Percentiles rank a stretch among this genome's conserved stretches.
These are phyloP conservation scores for Phrynosoma blainvillii DNA, from an alignment of 2,113 vertebrate species.

Conservation along the genomic window DNA sequence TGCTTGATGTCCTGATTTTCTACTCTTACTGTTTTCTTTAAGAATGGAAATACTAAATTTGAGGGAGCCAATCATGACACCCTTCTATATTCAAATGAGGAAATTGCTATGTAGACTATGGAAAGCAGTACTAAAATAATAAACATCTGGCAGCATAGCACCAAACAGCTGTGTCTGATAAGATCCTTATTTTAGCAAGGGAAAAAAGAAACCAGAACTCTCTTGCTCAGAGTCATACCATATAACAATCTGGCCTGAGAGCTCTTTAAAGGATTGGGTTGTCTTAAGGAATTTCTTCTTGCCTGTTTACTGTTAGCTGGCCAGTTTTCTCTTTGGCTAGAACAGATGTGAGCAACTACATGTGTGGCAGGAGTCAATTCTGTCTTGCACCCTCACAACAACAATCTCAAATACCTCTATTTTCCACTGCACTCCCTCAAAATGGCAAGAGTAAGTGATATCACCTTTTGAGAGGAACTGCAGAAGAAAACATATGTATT, in stretches of 20 bases:
- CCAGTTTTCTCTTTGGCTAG: not conserved
- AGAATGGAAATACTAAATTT: not conserved
- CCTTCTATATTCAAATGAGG: not conserved
- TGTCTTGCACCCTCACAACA: too few species aligned
- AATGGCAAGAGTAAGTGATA: too few species aligned
- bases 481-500: too few species aligned
- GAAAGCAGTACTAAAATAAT: not conserved
- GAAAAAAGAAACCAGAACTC: not conserved
- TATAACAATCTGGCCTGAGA: not conserved
- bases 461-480: too few species aligned
- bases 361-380: too few species aligned
- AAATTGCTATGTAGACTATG: not conserved
- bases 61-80: not conserved
- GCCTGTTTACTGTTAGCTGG: not conserved
- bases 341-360: not conserved
- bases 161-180: not conserved
- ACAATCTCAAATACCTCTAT: too few species aligned
- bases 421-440: too few species aligned
- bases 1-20: conserved; percentile 4
- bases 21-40: not conserved
- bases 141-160: not conserved
- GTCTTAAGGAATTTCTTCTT: not conserved
- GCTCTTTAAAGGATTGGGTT: not conserved
- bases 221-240: not conserved
- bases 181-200: not conserved